Conservation (phyloP, 2,888 invertebrate genomes). For the Fragum whitleyi region DNA sequence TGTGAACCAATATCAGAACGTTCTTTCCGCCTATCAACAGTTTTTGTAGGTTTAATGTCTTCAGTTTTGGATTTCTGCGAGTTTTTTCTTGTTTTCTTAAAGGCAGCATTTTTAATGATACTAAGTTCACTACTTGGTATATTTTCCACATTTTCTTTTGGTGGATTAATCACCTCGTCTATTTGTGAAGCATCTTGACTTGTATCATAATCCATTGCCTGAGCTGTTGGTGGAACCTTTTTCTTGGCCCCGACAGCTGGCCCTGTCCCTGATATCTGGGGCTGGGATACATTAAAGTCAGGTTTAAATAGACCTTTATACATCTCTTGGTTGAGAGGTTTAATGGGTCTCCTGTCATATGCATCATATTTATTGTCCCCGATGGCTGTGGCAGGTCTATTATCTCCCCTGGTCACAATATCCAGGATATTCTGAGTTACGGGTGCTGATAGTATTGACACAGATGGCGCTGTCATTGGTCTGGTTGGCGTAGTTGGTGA, state of each 20-base stretch:
- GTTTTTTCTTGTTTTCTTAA: constrained; percentile 57
- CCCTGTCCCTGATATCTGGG: constrained; percentile 73
- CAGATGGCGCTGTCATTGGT: constrained; percentile 74
- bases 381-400: constrained; percentile 68
- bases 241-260: constrained; percentile 72
- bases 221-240: constrained; percentile 73
- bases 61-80: constrained; percentile 56
- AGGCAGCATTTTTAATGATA: constrained; percentile 66
- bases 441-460: constrained; percentile 58
- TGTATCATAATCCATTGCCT: constrained; percentile 77
- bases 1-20: constrained; percentile 37
- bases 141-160: constrained; percentile 60
- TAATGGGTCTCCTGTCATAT: constrained; percentile 76
- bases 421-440: constrained; percentile 62
- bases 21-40: constrained; percentile 52
- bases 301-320: constrained; percentile 68
- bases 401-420: constrained; percentile 62
- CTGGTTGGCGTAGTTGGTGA: constrained; percentile 61
- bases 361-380: constrained; percentile 74
- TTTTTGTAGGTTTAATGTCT: constrained; percentile 47
- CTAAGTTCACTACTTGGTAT: constrained; percentile 62
- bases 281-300: constrained; percentile 72
- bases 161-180: constrained; percentile 61
- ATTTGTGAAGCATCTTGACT: constrained; percentile 72
- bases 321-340: constrained; percentile 76